phyloP scores from a whole-genome alignment of 2,113 vertebrate species.

The Neogobius melanostomus region DNA sequence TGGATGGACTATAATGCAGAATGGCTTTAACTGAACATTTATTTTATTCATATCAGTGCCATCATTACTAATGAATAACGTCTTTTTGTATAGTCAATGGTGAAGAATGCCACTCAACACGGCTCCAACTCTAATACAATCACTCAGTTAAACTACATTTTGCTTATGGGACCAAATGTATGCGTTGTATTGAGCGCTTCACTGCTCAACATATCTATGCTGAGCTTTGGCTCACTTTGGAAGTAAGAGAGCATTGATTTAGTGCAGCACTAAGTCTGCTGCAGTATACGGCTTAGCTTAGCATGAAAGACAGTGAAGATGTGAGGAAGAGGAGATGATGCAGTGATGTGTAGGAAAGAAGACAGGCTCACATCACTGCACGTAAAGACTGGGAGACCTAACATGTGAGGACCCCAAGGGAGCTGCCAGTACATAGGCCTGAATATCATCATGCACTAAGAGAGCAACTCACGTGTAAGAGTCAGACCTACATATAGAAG shows the following conservation, averaged over 20 bases:
- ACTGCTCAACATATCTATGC: background rate
- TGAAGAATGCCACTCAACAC: background rate
- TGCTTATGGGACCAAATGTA: conserved; percentile 1
- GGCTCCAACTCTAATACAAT: background rate
- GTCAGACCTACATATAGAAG: conserved; percentile 15
- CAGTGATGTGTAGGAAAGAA: conserved; percentile 28
- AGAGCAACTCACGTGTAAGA: conserved; percentile 45
- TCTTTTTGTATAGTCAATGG: too few species aligned
- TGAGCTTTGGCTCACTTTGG: background rate
- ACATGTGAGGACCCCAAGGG: conserved; percentile 30
- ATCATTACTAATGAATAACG: too few species aligned
- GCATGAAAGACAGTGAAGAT: conserved; percentile 1
- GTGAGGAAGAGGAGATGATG: conserved; percentile 13
- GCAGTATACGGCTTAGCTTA: conserved; percentile 13
- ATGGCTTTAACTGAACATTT: too few species aligned
- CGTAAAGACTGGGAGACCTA: conserved; percentile 34
- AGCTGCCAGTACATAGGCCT: conserved; percentile 37
- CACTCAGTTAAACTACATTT: background rate
- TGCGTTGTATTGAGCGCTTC: background rate
- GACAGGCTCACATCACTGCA: conserved; percentile 39
- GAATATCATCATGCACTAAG: conserved; percentile 54
- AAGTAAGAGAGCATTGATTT: background rate
- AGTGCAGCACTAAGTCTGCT: background rate
- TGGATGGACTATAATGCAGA: too few species aligned
- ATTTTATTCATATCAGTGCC: too few species aligned